Base-by-base conservation (phyloP, 2,888 invertebrate species). In the Elegia similella region DNA sequence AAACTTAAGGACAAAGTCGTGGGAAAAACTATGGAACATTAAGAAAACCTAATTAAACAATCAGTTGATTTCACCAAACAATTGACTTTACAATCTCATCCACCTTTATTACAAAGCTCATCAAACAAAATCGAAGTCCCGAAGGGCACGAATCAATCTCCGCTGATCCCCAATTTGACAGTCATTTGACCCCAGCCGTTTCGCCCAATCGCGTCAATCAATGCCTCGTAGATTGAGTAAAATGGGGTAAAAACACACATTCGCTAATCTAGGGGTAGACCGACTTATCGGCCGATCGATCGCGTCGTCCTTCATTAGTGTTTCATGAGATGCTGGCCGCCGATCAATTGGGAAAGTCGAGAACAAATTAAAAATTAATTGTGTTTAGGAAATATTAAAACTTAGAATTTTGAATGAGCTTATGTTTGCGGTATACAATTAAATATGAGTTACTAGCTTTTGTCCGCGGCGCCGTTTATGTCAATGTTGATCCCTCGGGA, bases 151-250 rank as follows among this genome's bases (percentile, higher is more conserved):
- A 50, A 50, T 50, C 38, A 38, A 50, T 50, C 38, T 34, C 17
- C 16, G 17, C 17, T 50, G 34, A 50, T 38, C 59, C 60, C 54
- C 54, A 55, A 13, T 67, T 66, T 63, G 69, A 68, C 69, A 61
- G 63, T 64, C 62, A 62, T 62, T 62, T 62, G 61, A 62, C 60
- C 58, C 64, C 61, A 69, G 63, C 65, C 65, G 61, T 61, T 44
- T 46, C 68, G 65, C 66, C 64, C 57, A 59, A 62, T 62, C 58
- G 43, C 64, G 65, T 65, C 68, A 67, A 68, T 63, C 69, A 56
- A 58, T 32, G 56, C 55, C 50, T 48, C 56, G 64, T 63, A 65
- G 62, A 66, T 55, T 50, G 17, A 50, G 52, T 60, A 62, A 61
- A 53, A 52, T 52, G 32, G 54, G 54, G 54, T 55, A 55, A 55